Conservation (phyloP, 2,888 invertebrate genomes). For the Galerucella pusilla region DNA sequence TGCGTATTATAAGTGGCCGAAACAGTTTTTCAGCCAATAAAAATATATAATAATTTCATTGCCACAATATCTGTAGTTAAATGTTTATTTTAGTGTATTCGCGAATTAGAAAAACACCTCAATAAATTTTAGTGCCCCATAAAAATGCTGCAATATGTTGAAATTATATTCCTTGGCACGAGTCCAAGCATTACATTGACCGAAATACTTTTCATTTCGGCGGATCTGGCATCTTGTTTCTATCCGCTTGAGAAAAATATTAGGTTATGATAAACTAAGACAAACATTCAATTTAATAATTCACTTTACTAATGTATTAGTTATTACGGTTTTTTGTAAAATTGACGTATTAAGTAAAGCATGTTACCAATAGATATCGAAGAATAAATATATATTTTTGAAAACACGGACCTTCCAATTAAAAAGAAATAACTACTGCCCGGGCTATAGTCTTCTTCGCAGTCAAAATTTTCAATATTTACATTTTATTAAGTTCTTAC, state of each 20-base stretch:
- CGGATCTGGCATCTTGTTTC: background rate
- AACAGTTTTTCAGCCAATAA: conserved; percentile 14
- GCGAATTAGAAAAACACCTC: conserved; percentile 38
- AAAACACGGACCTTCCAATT: no score
- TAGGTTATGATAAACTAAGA: no score
- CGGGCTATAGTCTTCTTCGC: no score
- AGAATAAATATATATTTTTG: no score
- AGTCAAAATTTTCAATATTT: no score
- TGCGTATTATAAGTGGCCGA: background rate
- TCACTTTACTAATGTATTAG: no score
- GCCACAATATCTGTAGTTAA: conserved; percentile 20
- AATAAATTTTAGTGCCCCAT: conserved; percentile 41
- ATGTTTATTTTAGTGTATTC: conserved; percentile 35
- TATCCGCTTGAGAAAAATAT: background rate
- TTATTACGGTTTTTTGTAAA: no score
- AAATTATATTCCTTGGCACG: conserved; percentile 46
- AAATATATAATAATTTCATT: conserved; percentile 31
- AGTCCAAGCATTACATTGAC: conserved; percentile 44
- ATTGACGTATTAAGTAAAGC: no score
- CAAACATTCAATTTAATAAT: no score
- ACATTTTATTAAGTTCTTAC: no score
- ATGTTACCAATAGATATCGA: no score
- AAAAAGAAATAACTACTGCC: no score
- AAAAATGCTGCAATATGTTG: conserved; percentile 41
- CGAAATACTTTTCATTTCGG: conserved; percentile 46